phyloP scores from a whole-genome alignment of 2,888 invertebrate species.

The Idaea dimidiata region DNA sequence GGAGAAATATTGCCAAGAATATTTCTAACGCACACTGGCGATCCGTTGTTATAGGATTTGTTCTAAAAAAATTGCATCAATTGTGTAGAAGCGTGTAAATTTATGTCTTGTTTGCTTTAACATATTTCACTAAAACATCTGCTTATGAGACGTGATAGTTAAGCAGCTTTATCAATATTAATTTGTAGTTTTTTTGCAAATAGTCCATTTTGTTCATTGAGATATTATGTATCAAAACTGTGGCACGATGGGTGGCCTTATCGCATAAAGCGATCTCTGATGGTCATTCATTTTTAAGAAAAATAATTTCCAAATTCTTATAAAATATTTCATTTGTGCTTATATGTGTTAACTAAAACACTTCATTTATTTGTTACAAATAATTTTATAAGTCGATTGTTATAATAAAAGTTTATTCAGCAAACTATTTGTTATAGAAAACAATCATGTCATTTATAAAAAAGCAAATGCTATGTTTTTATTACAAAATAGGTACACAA shows the following conservation, averaged over 20 bases:
- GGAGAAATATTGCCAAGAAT: constrained; percentile 62
- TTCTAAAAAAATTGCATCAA: constrained; percentile 33
- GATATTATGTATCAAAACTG: too few species aligned
- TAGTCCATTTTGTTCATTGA: too few species aligned
- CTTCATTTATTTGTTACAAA: background rate
- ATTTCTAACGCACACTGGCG: constrained; percentile 61
- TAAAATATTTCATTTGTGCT: too few species aligned
- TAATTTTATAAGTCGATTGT: too few species aligned
- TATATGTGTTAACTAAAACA: too few species aligned
- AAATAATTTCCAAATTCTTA: too few species aligned
- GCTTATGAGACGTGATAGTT: background rate
- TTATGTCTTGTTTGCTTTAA: constrained; percentile 9
- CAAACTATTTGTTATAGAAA: background rate
- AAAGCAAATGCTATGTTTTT: background rate
- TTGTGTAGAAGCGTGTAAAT: constrained; percentile 12
- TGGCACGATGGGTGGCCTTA: too few species aligned
- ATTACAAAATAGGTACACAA: background rate
- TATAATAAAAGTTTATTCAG: too few species aligned
- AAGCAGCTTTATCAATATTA: background rate
- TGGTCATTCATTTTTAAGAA: too few species aligned
- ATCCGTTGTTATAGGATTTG: constrained; percentile 56
- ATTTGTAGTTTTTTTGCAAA: background rate
- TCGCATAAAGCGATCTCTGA: too few species aligned
- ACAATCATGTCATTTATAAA: background rate
- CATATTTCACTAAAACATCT: background rate